Conservation (phyloP, 2,888 invertebrate species). For the Drosophila diplacantha region DNA sequence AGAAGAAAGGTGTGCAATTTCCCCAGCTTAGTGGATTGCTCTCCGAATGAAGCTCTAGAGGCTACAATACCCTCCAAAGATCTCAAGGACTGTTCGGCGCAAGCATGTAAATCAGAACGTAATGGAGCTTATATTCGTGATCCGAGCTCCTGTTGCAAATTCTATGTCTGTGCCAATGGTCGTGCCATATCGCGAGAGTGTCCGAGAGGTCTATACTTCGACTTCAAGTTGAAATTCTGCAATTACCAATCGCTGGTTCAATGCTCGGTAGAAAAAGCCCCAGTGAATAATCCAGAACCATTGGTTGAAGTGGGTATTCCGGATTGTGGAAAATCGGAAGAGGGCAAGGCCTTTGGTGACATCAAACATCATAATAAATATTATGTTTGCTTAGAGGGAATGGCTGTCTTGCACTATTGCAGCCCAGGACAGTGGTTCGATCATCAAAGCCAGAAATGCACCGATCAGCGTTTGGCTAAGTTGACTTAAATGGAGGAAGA, state of each 20-base stretch:
- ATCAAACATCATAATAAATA: conserved; percentile 48
- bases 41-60: neutral
- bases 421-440: conserved; percentile 55
- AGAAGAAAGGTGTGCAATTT: conserved; percentile 14
- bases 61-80: neutral
- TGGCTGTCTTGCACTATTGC: conserved; percentile 45
- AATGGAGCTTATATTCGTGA: conserved; percentile 53
- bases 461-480: conserved; percentile 16
- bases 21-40: conserved; percentile 13
- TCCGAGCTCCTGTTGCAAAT: conserved; percentile 39
- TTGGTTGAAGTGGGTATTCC: neutral
- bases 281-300: neutral
- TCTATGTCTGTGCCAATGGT: conserved; percentile 53
- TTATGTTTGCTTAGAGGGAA: conserved; percentile 45
- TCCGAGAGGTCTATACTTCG: conserved; percentile 48
- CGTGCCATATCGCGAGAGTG: conserved; percentile 41
- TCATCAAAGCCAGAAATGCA: conserved; percentile 34
- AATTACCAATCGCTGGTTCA: conserved; percentile 54
- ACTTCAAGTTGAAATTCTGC: conserved; percentile 44
- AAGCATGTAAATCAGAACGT: conserved; percentile 21
- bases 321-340: conserved; percentile 30
- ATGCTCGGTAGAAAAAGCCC: conserved; percentile 28
- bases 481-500: neutral
- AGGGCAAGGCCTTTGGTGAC: conserved; percentile 41
- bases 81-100: neutral